phyloP scores from a whole-genome alignment of 1,140 invertebrate species.

The Apis mellifera region Amel_HAv3.1 CM009931.2:10283501-10284000 shows the following conservation, averaged over 20 bases:
- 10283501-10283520: not conserved
- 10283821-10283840: too few relatives aligned
- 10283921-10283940: not conserved
- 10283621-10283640: too few relatives aligned
- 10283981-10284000: too few relatives aligned
- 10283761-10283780: too few relatives aligned
- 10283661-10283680: too few relatives aligned
- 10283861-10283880: not conserved
- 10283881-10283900: not conserved
- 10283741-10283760: too few relatives aligned
- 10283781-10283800: too few relatives aligned
- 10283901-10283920: not conserved
- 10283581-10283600: not conserved
- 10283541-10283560: not conserved
- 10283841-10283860: too few relatives aligned
- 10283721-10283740: too few relatives aligned
- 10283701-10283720: too few relatives aligned
- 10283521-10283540: not conserved
- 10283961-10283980: not conserved
- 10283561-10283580: not conserved
- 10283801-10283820: too few relatives aligned
- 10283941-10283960: not conserved
- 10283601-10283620: not conserved
- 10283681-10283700: not conserved
- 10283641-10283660: too few relatives aligned